Percentiles rank a stretch among this genome's conserved stretches.
Conservation (phyloP, 2,797 vertebrate species). For the Hoplostethus atlanticus region DNA sequence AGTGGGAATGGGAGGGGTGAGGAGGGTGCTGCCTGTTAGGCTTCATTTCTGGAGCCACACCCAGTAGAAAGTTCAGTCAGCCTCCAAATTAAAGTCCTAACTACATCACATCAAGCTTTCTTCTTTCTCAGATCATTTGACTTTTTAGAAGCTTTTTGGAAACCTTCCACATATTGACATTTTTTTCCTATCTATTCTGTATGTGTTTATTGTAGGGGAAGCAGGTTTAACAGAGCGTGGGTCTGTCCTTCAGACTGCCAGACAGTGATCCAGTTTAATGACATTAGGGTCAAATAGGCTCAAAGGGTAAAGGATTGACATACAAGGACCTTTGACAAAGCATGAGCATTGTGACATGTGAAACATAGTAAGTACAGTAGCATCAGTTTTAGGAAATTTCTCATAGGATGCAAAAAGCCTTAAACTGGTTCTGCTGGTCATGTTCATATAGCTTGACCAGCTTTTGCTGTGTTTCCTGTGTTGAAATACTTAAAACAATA, state of each 20-base stretch:
- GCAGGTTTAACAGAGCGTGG: conserved; percentile 24
- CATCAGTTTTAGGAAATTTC: background rate
- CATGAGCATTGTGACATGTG: conserved; percentile 6
- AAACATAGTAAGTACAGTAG: conserved; percentile 8
- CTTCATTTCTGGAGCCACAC: conserved; percentile 11
- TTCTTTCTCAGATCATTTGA: background rate
- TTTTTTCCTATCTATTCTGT: conserved; percentile 8
- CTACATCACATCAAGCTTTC: conserved; percentile 1
- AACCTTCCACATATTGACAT: background rate
- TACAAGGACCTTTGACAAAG: conserved; percentile 26
- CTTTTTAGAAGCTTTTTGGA: background rate
- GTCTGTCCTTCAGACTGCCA: conserved; percentile 29
- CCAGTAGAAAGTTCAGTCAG: background rate
- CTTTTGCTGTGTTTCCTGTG: too few species aligned
- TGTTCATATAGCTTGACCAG: too few species aligned
- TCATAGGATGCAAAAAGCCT: background rate
- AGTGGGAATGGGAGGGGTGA: background rate
- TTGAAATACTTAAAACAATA: too few species aligned
- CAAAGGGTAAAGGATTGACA: conserved; percentile 54
- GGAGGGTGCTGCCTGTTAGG: background rate
- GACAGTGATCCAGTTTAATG: conserved; percentile 47
- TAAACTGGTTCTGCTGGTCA: background rate
- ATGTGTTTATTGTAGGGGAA: conserved; percentile 14
- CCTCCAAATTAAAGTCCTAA: background rate
- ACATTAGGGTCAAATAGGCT: conserved; percentile 73